These are phyloP conservation scores for Meloe dianella DNA, from an alignment of 2,888 invertebrate genomes.

Conservation along the genomic window DNA sequence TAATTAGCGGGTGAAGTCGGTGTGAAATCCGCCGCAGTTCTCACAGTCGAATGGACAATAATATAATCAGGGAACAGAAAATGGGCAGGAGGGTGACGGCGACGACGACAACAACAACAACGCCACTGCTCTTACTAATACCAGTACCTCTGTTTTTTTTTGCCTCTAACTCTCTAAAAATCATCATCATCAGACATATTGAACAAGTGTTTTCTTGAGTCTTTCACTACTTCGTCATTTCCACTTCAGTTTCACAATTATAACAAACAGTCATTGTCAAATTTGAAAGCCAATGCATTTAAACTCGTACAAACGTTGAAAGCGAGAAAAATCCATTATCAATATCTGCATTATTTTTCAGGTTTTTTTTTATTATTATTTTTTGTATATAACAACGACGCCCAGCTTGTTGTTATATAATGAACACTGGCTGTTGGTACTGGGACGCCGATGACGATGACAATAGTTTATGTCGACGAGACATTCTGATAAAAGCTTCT, in stretches of 20 bases:
- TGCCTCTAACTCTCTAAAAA: neutral
- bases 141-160: neutral
- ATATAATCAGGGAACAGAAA: constrained; percentile 51
- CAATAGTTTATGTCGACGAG: constrained; percentile 53
- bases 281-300: constrained; percentile 50
- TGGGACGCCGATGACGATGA: constrained; percentile 47
- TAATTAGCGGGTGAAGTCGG: constrained; percentile 60
- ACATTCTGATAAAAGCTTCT: constrained; percentile 54
- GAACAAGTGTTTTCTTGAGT: neutral
- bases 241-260: constrained; percentile 22
- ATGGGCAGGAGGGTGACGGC: neutral
- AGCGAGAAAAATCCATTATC: constrained; percentile 57
- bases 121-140: neutral
- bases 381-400: constrained; percentile 46
- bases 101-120: neutral
- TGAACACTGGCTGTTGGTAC: constrained; percentile 48
- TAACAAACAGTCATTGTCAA: constrained; percentile 42
- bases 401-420: constrained; percentile 49
- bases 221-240: neutral
- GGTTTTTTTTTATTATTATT: constrained; percentile 49
- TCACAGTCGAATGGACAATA: constrained; percentile 58
- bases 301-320: constrained; percentile 51
- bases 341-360: constrained; percentile 59
- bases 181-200: neutral
- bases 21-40: constrained; percentile 59